Base-by-base conservation (phyloP, 2,113 vertebrate species). In the Cairina moschata region DNA sequence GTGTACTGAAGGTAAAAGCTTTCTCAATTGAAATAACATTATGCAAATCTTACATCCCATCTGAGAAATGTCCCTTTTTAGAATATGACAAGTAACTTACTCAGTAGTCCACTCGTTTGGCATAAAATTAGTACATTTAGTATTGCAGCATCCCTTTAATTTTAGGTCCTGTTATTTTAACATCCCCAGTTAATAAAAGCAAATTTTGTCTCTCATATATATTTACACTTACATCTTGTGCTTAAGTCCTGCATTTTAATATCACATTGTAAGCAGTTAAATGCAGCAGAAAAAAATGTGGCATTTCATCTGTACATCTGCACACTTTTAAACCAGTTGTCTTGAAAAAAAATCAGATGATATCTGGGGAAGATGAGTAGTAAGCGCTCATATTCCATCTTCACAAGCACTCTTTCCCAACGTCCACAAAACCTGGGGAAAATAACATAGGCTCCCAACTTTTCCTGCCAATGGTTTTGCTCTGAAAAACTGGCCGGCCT, bases 321-420 rank as follows among this genome's bases (percentile, higher is more conserved):
- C 8, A 14, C 81, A 22, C 36, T 82, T 78, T 93, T 29, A 82
- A 29, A 92, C 50, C 29, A 32, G 26, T 85, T 1, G 3, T 20
- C 40, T 68, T 26, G n/a, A 29, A 76, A 58, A 29, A 29, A 59
- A 44, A 11, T 12, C 26, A 17, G 22, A 12, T 87, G 69, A 36
- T 9, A 18, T 4, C 16, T 28, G 60, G 38, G 23, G 60, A 52
- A 77, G 59, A 52, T 17, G 46, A 68, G 69, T n/a, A 69, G 32
- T 55, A 84, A 60, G 50, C 23, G 29, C 67, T 67, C 5, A 0
- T 48, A 17, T 46, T 38, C 13, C 46, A 8, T 71, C 8, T 5
- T 34, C 0, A 0, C 58, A 55, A 42, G 9, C 36, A 46, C 4
- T 22, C 20, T 63, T 50, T 58, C 31, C 54, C 56, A 13, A 5